These are phyloP conservation scores for Eremobia ochroleuca DNA, from an alignment of 2,888 invertebrate species.

Conservation along the genomic window DNA sequence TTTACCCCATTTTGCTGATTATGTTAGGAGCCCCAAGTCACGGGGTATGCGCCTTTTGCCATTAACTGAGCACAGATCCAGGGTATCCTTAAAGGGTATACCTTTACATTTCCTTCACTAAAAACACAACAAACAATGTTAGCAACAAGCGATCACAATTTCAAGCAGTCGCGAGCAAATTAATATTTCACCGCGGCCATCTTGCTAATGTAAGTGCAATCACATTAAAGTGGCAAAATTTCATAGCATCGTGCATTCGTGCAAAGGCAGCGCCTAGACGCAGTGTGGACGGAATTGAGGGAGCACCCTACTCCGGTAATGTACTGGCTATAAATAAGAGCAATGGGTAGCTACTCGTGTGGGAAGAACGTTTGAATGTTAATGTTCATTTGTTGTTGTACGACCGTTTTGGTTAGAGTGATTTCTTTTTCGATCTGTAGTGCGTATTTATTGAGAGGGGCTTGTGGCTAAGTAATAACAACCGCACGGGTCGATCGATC, in stretches of 20 bases:
- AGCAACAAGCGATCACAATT: conserved; percentile 6
- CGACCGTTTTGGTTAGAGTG: not conserved
- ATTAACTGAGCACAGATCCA: too few relatives aligned
- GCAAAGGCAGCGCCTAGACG: conserved; percentile 14
- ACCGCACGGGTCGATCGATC: too few relatives aligned
- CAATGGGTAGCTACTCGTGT: not conserved
- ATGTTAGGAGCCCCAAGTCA: not conserved
- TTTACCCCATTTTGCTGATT: not conserved
- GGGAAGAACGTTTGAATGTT: conserved; percentile 1
- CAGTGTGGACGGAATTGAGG: conserved; percentile 17
- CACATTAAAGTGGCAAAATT: conserved; percentile 41
- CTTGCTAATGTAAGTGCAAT: conserved; percentile 38
- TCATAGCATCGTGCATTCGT: conserved; percentile 4
- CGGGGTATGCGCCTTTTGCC: not conserved
- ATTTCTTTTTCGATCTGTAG: not conserved
- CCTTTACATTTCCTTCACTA: not conserved
- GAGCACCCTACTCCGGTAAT: conserved; percentile 1
- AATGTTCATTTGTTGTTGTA: not conserved
- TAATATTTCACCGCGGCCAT: conserved; percentile 27
- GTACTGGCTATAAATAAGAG: conserved; percentile 37
- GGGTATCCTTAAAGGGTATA: too few relatives aligned
- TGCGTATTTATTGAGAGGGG: not conserved
- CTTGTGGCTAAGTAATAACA: too few relatives aligned
- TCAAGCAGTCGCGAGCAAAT: not conserved
- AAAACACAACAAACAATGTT: conserved; percentile 1